Base-by-base conservation (phyloP, 2,797 vertebrate genomes). In the Basileuterus tristriatus region DNA sequence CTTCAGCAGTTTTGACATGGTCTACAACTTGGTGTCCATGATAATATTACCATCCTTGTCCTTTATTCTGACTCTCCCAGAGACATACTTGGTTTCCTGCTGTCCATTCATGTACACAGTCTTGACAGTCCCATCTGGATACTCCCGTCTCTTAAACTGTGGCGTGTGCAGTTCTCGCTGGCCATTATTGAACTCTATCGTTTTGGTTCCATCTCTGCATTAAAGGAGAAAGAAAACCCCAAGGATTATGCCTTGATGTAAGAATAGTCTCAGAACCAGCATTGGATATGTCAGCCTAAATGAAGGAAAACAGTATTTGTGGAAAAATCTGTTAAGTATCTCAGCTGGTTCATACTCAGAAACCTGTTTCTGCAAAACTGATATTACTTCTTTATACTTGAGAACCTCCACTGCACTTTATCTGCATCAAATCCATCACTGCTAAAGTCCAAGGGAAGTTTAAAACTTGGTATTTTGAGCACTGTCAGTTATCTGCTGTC, bases 61-160 rank as follows among this genome's bases (percentile, higher is more conserved):
- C 97, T 99, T 99, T 72, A 99, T 62, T 88, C 99, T 95, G 49
- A 99, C 26, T 21, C 99, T 98, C 23, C 99, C 99, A 4, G 98
- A 99, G 14, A 97, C 97, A 27, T 99, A 99, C 52, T 98, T 98
- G 1, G 99, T 99, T 91, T 99, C 99, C 93, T 99, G 99, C 37
- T 98, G 97, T 23, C 99, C 99, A 5, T 99, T 98, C 1, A 83
- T 17, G 62, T 99, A 99, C 27, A 99, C 98, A 0, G 99, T 99
- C 97, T 99, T 99, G 79, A 99, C 98, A 0, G 99, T 99, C 26
- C 99, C 99, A 22, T 99, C 99, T 1, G 99, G 99, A 88, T 99
- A 99, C 93, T 99, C 99, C 9, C 99, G 97, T 83, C 98, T 98
- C 97, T 99, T 99, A 97, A 98, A 99, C 49, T 99, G 97, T 0